Evolutionary conservation across 2,888 invertebrate species (phyloP).

Genomic region (Pyrocoelia pectoralis): DNA sequence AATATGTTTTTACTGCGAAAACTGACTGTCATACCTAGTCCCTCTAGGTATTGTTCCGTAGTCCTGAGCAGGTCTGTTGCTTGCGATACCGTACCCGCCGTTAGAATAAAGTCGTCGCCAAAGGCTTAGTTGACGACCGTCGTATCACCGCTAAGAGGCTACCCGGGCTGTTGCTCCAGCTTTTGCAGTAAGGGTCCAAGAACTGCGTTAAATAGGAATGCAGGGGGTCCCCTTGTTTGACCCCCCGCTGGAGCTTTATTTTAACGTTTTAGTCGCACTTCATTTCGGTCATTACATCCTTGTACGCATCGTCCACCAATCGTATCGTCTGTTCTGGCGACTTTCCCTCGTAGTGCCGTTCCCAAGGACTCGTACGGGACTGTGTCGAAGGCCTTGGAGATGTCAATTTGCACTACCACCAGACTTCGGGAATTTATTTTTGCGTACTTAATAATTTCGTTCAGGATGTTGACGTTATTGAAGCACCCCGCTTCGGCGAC

Average conservation of each 20-base stretch:
- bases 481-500: no score
- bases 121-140: no score
- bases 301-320: conserved; percentile 51
- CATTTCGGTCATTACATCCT: conserved; percentile 46
- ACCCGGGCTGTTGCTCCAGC: conserved; percentile 41
- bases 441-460: no score
- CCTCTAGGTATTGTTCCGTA: neutral
- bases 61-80: neutral
- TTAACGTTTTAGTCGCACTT: conserved; percentile 34
- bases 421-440: no score
- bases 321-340: conserved; percentile 44
- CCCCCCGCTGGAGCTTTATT: conserved; percentile 50
- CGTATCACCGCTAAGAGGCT: conserved; percentile 14
- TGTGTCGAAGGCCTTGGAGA: neutral
- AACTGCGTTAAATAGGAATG: conserved; percentile 52
- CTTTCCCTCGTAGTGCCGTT: conserved; percentile 39
- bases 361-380: neutral
- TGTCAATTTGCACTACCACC: no score
- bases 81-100: conserved; percentile 24
- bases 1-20: no score
- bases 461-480: no score
- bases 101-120: neutral
- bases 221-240: conserved; percentile 52
- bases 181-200: conserved; percentile 43
- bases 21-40: neutral